Conservation (phyloP, 2,797 vertebrate species). For the Muscicapa comitata region DNA sequence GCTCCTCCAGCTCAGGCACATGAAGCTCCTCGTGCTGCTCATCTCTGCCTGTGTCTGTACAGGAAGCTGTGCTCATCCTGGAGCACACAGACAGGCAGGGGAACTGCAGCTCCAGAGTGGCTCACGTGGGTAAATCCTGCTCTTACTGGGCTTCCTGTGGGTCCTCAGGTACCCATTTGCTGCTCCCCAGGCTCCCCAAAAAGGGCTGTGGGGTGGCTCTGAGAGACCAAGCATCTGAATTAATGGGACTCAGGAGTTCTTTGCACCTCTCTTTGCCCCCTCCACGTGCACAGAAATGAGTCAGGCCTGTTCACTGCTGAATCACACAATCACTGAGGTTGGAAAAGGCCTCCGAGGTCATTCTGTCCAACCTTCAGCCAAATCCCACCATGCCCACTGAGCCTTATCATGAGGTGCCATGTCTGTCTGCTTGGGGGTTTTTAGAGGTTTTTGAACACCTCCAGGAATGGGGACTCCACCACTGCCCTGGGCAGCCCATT, state of each 20-base stretch:
- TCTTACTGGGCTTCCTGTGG: background rate
- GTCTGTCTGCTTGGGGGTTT: background rate
- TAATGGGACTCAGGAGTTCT: background rate
- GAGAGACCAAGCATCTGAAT: accelerated
- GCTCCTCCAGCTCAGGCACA: background rate
- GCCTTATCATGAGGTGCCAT: background rate
- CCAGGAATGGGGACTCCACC: background rate
- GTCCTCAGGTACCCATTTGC: background rate
- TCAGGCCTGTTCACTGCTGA: background rate
- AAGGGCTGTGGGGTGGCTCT: accelerated
- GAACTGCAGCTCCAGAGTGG: background rate
- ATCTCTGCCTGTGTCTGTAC: accelerated
- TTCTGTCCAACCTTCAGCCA: background rate
- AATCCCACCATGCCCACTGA: background rate
- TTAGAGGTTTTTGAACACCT: background rate
- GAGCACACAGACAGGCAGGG: background rate
- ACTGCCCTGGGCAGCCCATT: background rate
- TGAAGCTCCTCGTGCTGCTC: background rate
- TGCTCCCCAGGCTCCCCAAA: background rate
- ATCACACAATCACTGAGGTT: background rate
- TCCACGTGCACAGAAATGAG: background rate
- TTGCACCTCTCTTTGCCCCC: background rate
- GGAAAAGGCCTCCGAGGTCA: background rate
- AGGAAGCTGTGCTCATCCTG: background rate
- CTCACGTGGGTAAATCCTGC: background rate